A percentile compares a stretch with the other conserved stretches of the same genome.
phyloP scores from a whole-genome alignment of 2,797 vertebrate genomes.

The Acomys russatus region DNA sequence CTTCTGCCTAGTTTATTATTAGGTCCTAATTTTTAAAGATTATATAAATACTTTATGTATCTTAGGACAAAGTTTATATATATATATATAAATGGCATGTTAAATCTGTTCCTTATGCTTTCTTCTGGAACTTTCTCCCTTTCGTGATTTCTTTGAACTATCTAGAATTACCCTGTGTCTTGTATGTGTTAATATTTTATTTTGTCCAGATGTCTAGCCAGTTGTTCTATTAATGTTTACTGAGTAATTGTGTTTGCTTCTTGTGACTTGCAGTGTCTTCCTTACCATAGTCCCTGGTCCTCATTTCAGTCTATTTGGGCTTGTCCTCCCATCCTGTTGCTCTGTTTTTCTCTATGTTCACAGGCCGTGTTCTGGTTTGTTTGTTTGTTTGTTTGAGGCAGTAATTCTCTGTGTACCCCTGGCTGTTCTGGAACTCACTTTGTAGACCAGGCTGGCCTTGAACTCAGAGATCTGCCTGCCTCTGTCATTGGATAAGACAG shows the following conservation, averaged over 20 bases:
- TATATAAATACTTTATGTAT: neutral
- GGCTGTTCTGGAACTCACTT: too few relatives aligned
- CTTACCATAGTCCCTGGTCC: neutral
- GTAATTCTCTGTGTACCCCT: too few relatives aligned
- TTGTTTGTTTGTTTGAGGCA: too few relatives aligned
- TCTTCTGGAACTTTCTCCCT: constrained; percentile 23
- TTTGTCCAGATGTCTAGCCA: neutral
- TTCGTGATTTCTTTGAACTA: constrained; percentile 17
- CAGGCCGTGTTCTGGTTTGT: neutral
- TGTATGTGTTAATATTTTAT: constrained; percentile 25
- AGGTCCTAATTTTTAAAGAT: neutral
- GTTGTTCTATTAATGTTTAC: constrained; percentile 5
- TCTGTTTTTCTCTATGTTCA: neutral
- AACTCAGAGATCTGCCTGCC: too few relatives aligned
- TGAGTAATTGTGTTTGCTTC: neutral
- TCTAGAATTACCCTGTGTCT: constrained; percentile 14
- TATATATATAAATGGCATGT: neutral
- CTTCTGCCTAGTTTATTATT: constrained; percentile 12
- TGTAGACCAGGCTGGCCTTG: too few relatives aligned
- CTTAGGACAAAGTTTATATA: constrained; percentile 40
- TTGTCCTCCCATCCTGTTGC: neutral
- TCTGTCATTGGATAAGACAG: neutral
- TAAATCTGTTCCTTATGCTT: constrained; percentile 8
- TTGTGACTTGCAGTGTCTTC: neutral
- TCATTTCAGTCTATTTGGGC: neutral